Evolutionary conservation across 2,888 invertebrate species (phyloP), one percentile per base, ranked within the genome.

Genomic region (Charanyca ferruginea): DNA sequence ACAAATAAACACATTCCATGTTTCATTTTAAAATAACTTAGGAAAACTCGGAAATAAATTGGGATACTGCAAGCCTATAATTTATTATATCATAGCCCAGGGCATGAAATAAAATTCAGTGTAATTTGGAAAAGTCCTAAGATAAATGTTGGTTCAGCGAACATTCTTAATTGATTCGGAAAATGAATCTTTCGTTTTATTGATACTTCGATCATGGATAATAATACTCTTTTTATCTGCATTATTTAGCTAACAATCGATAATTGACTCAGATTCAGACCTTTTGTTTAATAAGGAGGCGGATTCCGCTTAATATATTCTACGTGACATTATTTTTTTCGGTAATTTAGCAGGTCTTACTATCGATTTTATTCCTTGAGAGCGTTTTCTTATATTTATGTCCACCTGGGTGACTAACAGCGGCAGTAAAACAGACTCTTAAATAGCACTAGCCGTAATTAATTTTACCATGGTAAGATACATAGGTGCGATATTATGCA

Each of bases 61-160:
- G n/a, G 3, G 42, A 38, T 55, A 25, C 25, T 57, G 48, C 59
- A 60, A 60, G 23, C 28, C 13, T 18, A 8, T 35, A 20, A 44
- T 42, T 73, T 61, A 35, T 57, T 63, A 61, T n/a, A 42, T 22
- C 59, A 71, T 60, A 35, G 52, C 66, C 54, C 6, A 38, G 7
- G 54, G 61, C 62, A 49, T 42, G 8, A 65, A 75, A 59, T 63
- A 64, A 69, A 57, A 54, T 41, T 64, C 28, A 22, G 42, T 57
- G n/a, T 51, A 52, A 75, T 79, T 79, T 74, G 49, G 59, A 60
- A 49, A 48, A 74, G 32, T 58, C 51, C 13, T 63, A 58, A 62
- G 32, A 75, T 66, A 79, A 77, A 79, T 79, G 57, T 73, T 79
- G 48, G 57, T 54, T 45, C n/a, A 45, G 52, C 35, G 57, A 76